Evolutionary conservation across 1,140 invertebrate species (phyloP), one percentile per base, ranked within the genome.

Genomic region (Eciton burchellii): DNA sequence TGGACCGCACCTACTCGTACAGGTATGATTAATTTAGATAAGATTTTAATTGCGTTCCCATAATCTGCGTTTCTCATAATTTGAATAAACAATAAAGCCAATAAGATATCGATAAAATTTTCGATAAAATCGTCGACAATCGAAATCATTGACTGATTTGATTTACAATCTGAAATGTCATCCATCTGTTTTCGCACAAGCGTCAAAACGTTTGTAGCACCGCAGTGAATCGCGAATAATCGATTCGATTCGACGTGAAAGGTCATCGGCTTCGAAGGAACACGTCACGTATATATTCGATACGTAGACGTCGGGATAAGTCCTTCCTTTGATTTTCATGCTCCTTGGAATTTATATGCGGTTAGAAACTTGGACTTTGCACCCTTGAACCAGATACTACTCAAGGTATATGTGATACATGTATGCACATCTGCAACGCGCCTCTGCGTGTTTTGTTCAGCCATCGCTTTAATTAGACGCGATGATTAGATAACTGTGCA

Each of bases 1-100:
- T 60, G 97, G 96, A 88, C 97, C 97, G 16, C 96, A 96, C 92
- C 94, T 98, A 49, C 94, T 97, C 24, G 93, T 95, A 5, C 96
- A 97, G 95, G 96, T 97, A 94, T 26, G 47, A 45, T 71, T 60
- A 45, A 43, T 73, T 24, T 2, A 19, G 1, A 73, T 1, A 45
- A 76, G 35, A 35, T 6, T 35, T 35, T 35, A 35, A 65, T 73
- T 24, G 9, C 26, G 19, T 24, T 29, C 1, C 9, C 8, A 16
- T 14, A 16, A 26, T 63, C 5, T 1, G n/a, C n/a, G n/a, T 24
- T 24, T 29, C 1, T 4, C 8, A 16, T 14, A 16, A 26, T 63
- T 5, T 1, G n/a, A 11, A 52, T 14, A 0, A 43, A 52, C 11
- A 41, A 59, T 35, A 35, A 35, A 35, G 35, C 35, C 35, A 35